A percentile compares a stretch with the other conserved stretches of the same genome.
These are phyloP conservation scores for Neodiprion pinetum DNA, from an alignment of 1,140 invertebrate genomes.

Conservation along the genomic window DNA sequence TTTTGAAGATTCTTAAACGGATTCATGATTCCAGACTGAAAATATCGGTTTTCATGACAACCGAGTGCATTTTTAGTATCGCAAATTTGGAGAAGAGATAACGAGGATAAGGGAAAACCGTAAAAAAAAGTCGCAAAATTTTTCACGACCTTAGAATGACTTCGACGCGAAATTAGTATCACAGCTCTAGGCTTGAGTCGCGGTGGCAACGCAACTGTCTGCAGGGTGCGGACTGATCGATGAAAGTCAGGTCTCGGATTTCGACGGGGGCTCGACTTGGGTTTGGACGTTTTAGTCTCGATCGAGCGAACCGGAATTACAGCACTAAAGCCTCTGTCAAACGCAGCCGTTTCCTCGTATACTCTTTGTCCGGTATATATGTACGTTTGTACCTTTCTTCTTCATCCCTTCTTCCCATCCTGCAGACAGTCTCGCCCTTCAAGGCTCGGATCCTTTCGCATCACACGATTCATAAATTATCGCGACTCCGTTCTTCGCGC, in stretches of 20 bases:
- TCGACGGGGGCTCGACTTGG: not conserved
- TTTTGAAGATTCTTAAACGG: not conserved
- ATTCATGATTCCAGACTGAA: no score
- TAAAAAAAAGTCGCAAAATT: not conserved
- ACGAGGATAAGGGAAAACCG: not conserved
- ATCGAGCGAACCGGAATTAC: conserved; percentile 6
- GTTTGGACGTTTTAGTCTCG: conserved; percentile 4
- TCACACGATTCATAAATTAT: no score
- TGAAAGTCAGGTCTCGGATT: conserved; percentile 4
- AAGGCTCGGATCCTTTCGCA: no score
- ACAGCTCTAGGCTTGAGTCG: not conserved
- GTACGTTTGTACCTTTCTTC: not conserved
- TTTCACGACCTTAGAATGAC: not conserved
- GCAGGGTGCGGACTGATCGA: not conserved
- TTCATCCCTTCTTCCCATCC: not conserved
- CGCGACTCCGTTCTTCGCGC: no score
- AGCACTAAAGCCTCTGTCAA: not conserved
- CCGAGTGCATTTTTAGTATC: not conserved
- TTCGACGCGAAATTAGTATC: no score
- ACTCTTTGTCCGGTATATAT: no score
- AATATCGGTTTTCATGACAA: not conserved
- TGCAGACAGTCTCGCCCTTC: not conserved
- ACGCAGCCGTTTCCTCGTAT: not conserved
- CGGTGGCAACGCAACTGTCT: not conserved
- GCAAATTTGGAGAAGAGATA: not conserved